Percentiles rank a stretch among this genome's conserved stretches.
These are phyloP conservation scores for Campylomormyrus numenius DNA, from an alignment of 2,113 vertebrate genomes.

Conservation along the genomic window DNA sequence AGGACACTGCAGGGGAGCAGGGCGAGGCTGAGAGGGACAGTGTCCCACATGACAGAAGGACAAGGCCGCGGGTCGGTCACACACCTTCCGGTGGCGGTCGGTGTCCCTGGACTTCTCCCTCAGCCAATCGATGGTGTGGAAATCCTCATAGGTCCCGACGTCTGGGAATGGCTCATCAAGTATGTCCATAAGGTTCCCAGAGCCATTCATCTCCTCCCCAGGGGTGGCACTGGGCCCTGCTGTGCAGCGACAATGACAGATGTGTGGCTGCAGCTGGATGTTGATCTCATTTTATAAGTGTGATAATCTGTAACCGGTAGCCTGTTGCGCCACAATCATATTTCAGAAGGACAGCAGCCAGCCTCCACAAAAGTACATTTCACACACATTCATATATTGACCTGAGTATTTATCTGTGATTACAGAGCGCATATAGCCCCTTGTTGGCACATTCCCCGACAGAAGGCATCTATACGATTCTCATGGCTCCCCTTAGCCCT, in stretches of 20 bases:
- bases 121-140: constrained; percentile 98
- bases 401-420: not conserved
- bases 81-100: constrained; percentile 88
- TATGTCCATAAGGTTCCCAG: constrained; percentile 93
- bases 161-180: constrained; percentile 92
- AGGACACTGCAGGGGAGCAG: not conserved
- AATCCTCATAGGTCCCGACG: constrained; percentile 90
- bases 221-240: constrained; percentile 71
- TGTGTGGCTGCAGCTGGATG: not conserved
- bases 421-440: not conserved
- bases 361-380: not conserved
- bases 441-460: not conserved
- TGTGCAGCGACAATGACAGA: not conserved
- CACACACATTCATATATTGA: not conserved
- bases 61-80: not conserved
- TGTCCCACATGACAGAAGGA: not conserved
- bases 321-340: not conserved
- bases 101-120: constrained; percentile 93
- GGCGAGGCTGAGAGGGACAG: not conserved
- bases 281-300: not conserved
- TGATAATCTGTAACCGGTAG: not conserved
- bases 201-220: constrained; percentile 79
- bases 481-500: not conserved
- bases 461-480: not conserved
- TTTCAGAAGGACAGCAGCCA: not conserved